Evolutionary conservation across 2,797 vertebrate species (phyloP).

Genomic region (Pristis pectinata): DNA sequence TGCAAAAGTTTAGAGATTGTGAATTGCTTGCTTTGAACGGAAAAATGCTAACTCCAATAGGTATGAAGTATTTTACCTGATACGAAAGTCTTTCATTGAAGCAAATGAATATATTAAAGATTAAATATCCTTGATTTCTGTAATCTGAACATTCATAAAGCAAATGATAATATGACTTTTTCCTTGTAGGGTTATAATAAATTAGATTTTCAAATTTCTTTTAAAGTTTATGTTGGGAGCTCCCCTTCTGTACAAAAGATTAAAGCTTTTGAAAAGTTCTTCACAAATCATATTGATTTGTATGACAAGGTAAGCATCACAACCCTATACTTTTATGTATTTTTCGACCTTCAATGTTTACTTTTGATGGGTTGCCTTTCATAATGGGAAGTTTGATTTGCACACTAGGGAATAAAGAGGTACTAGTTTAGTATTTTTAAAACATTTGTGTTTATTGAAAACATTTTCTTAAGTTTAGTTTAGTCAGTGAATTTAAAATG

Average conservation of each 20-base stretch:
- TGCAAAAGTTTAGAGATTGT: not conserved
- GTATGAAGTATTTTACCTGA: not conserved
- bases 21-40: not conserved
- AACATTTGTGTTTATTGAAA: not conserved
- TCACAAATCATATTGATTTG: constrained; percentile 73
- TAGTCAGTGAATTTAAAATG: not conserved
- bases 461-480: not conserved
- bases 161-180: not conserved
- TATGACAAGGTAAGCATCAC: constrained; percentile 79
- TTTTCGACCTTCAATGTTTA: not conserved
- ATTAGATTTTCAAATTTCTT: constrained; percentile 39
- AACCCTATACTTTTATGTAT: not conserved
- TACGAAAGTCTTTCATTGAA: not conserved
- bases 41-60: not conserved
- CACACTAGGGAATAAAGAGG: not conserved
- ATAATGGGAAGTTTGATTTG: not conserved
- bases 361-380: not conserved
- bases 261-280: constrained; percentile 87
- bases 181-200: not conserved
- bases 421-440: not conserved
- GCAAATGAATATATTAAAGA: not conserved
- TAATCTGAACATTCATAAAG: not conserved
- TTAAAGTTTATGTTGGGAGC: constrained; percentile 73
- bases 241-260: constrained; percentile 78
- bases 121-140: not conserved